Evolutionary conservation across 2,113 vertebrate genomes (phyloP).

Genomic region (Copsychus sechellarum): DNA sequence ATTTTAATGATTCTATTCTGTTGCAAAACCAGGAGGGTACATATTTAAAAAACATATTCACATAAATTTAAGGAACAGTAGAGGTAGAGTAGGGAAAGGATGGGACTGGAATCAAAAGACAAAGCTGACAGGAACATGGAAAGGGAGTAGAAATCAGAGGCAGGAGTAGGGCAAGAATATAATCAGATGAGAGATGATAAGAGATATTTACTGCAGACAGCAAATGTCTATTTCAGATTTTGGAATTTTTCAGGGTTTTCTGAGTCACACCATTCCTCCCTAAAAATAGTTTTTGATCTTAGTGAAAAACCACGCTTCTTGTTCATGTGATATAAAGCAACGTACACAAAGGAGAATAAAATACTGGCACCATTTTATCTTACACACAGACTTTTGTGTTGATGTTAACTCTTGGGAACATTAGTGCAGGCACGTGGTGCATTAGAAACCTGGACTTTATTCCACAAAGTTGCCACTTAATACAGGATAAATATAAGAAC

Average conservation of each 20-base stretch:
- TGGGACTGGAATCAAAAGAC: background rate
- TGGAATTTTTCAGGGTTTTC: background rate
- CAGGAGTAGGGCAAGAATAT: background rate
- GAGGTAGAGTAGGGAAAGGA: background rate
- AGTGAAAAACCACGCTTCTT: background rate
- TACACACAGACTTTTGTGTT: background rate
- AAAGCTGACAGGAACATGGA: background rate
- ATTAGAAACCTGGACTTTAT: background rate
- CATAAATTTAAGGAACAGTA: background rate
- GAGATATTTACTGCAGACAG: background rate
- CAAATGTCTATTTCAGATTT: background rate
- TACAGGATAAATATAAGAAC: background rate
- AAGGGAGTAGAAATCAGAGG: background rate
- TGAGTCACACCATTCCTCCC: background rate
- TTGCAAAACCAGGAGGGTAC: background rate
- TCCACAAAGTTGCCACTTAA: background rate
- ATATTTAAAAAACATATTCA: background rate
- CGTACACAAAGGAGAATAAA: background rate
- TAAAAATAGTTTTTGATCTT: background rate
- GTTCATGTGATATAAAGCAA: background rate
- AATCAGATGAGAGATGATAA: background rate
- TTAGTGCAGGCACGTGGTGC: background rate
- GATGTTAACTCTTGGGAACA: background rate
- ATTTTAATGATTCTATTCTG: background rate
- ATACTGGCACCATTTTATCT: background rate